Conservation (phyloP, 1,140 invertebrate genomes). For the Heterodera schachtii region DNA sequence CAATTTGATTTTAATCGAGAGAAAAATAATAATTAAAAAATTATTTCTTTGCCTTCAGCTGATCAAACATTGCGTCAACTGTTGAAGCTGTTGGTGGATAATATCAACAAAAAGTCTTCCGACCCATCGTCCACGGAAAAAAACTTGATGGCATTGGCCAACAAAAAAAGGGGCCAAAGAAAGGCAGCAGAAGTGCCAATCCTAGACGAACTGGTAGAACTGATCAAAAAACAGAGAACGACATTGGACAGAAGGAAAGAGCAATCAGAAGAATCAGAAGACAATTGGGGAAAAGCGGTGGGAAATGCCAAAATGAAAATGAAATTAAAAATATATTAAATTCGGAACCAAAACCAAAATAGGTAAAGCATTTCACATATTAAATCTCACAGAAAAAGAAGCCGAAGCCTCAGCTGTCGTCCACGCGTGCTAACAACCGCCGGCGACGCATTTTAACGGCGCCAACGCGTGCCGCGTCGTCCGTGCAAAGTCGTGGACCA, state of each 20-base stretch:
- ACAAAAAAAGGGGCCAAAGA: not conserved
- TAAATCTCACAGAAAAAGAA: not conserved
- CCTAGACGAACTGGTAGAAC: not conserved
- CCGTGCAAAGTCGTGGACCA: not conserved
- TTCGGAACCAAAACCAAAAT: too few species aligned
- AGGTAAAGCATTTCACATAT: too few species aligned
- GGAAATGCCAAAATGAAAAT: too few species aligned
- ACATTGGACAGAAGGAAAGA: not conserved
- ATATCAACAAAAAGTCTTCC: not conserved
- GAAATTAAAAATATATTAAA: too few species aligned
- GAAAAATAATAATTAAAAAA: too few species aligned
- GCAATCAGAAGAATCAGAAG: not conserved
- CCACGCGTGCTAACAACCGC: not conserved
- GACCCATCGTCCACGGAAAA: not conserved
- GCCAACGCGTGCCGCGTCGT: not conserved
- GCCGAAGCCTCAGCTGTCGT: too few species aligned
- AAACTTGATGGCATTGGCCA: not conserved
- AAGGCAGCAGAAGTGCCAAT: not conserved
- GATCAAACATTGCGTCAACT: not conserved
- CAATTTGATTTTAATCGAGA: too few species aligned
- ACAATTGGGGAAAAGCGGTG: not conserved
- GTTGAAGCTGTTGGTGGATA: not conserved
- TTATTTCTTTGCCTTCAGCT: not conserved
- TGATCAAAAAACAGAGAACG: not conserved
- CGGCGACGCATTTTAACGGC: not conserved